Evolutionary conservation across 2,113 vertebrate species (phyloP), one percentile per base, ranked within the genome.

Genomic region (Dromas ardeola): DNA sequence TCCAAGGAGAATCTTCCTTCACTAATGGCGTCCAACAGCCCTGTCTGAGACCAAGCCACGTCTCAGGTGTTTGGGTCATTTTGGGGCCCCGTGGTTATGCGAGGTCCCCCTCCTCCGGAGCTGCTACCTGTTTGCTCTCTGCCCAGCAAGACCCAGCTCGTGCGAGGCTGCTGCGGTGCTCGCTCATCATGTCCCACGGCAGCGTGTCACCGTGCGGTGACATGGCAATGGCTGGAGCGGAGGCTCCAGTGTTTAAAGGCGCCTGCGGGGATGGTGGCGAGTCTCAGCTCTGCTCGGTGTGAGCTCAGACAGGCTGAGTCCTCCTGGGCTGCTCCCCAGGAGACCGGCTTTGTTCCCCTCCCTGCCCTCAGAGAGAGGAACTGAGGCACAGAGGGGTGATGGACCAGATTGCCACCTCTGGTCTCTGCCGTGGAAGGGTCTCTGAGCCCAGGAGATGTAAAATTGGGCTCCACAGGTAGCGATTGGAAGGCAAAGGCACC

Each of bases 81-180:
- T 17, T 25, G 50, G 38, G 26, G 34, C 9, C 5, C 47, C 0
- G 8, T 3, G 73, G 40, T 5, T 52, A 0, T 5, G 50, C 1
- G 69, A 49, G 5, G 62, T 59, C 25, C 11, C 53, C 21, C 62
- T 80, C 6, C 14, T 21, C 32, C 2, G 2, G 83, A 80, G 38
- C 82, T 19, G 67, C 62, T 67, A 72, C 83, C 83, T 90, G 62
- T 81, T 86, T 6, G 80, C n/a, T 9, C 13, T 36, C 63, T 73
- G 88, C 67, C 76, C 84, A n/a, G 73, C 43, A 4, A 34, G 91
- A 22, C 19, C 52, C 83, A 29, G 82, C 63, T 19, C 16, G 2
- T 8, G 30, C 1, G 10, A 78, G 22, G 15, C 15, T 9, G 56
- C 56, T 15, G 59, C 43, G 8, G 13, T 5, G 6, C 58, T 71